Percentiles rank a stretch among this genome's conserved stretches.
phyloP scores from a whole-genome alignment of 1,140 invertebrate genomes.

The Caerostris extrusa region DNA sequence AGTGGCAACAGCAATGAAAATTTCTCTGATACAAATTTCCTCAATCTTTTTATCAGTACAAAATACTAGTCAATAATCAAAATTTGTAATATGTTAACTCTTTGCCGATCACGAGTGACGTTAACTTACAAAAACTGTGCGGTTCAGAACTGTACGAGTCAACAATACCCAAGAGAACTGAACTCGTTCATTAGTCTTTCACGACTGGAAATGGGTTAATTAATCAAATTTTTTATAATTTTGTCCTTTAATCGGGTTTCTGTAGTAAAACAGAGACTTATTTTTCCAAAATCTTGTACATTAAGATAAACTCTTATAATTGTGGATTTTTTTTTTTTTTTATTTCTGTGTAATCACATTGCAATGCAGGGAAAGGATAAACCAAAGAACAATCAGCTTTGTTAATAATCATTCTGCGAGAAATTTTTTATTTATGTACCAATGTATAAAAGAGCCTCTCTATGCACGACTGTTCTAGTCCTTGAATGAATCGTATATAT shows the following conservation, averaged over 20 bases:
- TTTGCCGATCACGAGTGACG: no score
- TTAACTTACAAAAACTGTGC: no score
- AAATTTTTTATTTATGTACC: constrained; percentile 43
- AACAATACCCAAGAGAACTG: no score
- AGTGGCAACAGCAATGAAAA: no score
- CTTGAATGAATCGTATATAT: constrained; percentile 22
- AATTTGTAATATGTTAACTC: not conserved
- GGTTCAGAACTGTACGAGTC: no score
- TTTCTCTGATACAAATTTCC: no score
- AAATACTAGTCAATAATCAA: constrained; percentile 2
- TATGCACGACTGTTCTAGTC: constrained; percentile 51
- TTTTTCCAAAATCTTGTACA: no score
- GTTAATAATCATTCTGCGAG: not conserved
- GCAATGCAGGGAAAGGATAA: not conserved
- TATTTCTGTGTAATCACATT: not conserved
- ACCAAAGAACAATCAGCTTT: constrained; percentile 46
- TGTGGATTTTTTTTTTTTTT: no score
- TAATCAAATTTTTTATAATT: not conserved
- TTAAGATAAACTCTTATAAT: no score
- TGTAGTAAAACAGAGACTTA: no score
- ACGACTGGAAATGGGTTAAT: no score
- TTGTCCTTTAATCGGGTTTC: not conserved
- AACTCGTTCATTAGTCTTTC: no score
- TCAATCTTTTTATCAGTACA: not conserved
- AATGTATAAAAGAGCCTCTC: constrained; percentile 27